A percentile compares a stretch with the other conserved stretches of the same genome.
These are phyloP conservation scores for Melangyna quadrimaculata DNA, from an alignment of 2,888 invertebrate species.

Conservation along the genomic window DNA sequence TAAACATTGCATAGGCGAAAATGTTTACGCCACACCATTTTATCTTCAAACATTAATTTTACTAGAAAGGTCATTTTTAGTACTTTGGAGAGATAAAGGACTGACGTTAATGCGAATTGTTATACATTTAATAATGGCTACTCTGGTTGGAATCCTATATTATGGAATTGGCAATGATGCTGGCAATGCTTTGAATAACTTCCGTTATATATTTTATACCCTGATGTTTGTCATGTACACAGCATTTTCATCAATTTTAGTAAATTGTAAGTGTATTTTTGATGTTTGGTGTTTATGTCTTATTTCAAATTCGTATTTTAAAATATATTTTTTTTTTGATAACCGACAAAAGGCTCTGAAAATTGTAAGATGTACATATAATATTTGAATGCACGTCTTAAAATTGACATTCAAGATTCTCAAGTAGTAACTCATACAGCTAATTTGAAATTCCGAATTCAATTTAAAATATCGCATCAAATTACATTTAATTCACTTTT, in stretches of 20 bases:
- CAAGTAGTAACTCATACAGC: no score
- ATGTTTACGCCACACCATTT: conserved; percentile 83
- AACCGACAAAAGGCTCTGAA: no score
- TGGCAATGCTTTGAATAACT: conserved; percentile 90
- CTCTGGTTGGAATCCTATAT: conserved; percentile 91
- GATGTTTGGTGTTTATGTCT: not conserved
- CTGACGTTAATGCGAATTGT: conserved; percentile 89
- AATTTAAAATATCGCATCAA: no score
- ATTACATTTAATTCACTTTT: no score
- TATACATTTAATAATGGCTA: conserved; percentile 90
- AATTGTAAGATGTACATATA: no score
- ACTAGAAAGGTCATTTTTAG: conserved; percentile 84
- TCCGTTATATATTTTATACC: conserved; percentile 94
- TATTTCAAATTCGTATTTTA: not conserved
- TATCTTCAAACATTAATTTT: conserved; percentile 84
- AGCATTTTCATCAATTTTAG: conserved; percentile 93
- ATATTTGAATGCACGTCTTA: no score
- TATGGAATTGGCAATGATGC: conserved; percentile 94
- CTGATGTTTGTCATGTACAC: conserved; percentile 97
- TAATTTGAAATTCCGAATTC: no score
- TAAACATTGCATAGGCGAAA: conserved; percentile 76
- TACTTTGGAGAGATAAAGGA: conserved; percentile 87
- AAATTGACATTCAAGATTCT: no score
- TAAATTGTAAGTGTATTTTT: conserved; percentile 91
- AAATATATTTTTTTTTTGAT: no score